Base-by-base conservation (phyloP, 2,113 vertebrate species). In the Alectura lathami region DNA sequence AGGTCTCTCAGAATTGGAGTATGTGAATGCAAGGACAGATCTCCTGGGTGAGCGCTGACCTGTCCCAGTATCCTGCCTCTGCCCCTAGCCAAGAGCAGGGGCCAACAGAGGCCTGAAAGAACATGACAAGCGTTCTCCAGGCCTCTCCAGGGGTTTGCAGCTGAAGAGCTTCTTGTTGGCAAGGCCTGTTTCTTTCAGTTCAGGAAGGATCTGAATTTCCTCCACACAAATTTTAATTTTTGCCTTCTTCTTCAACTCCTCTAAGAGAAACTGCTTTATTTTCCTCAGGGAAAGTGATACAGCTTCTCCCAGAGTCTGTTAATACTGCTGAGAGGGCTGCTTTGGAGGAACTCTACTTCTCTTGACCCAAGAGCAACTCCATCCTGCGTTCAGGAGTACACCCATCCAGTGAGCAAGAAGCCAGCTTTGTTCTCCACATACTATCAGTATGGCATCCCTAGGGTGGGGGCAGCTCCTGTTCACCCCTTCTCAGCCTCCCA, bases 21-120 rank as follows among this genome's bases (percentile, higher is more conserved):
- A 53, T 0, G 0, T 53, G 68, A 22, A 77, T 6, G 0, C 2
- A 1, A 76, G 43, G 14, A 63, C 18, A 23, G 9, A 38, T 9
- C 2, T 57, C 11, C 32, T 45, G 2, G 2, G 1, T 68, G 17
- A 17, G 11, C 51, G 20, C 26, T 53, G 30, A 67, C 64, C 20
- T 14, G 73, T 30, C 13, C 40, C 26, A 76, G 34, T 26, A 60
- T 17, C 34, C 50, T 45, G 15, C 7, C 13, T 60, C 32, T 38
- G 72, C 13, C 17, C 9, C 16, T 54, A 34, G 18, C 11, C 76
- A 68, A 79, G 24, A 67, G 14, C 17, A 83, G 45, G 32, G 26
- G 12, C 10, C 32, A 72, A 26, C 27, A 81, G n/a, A 81, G 12
- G 12, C 43, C 24, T n/a, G 17, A 14, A 84, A 23, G 36, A 91